These are phyloP conservation scores for Thalpophila matura DNA, from an alignment of 2,888 invertebrate genomes.

Conservation along the genomic window DNA sequence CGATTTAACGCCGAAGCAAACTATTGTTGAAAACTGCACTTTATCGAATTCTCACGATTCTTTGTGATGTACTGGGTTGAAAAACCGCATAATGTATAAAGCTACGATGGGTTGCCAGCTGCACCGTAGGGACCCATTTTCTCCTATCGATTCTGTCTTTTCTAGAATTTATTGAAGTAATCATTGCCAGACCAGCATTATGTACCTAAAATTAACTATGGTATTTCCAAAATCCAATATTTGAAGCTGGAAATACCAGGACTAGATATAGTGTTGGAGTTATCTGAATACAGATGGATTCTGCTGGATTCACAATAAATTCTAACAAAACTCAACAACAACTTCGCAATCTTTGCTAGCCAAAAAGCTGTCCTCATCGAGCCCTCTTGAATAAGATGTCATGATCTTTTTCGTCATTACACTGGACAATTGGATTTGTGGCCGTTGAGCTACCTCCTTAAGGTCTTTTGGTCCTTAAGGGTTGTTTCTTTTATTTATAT, in stretches of 20 bases:
- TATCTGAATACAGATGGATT: not conserved
- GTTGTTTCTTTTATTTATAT: no score
- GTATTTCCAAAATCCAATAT: not conserved
- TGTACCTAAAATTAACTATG: not conserved
- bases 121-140: slow-evolving; percentile 33
- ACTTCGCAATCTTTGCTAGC: no score
- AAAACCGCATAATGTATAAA: slow-evolving; percentile 37
- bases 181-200: not conserved
- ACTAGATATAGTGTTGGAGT: not conserved
- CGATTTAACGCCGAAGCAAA: not conserved
- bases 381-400: no score
- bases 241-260: no score
- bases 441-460: no score
- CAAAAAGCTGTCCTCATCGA: not conserved
- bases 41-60: slow-evolving; percentile 16
- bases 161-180: not conserved
- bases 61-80: slow-evolving; percentile 18
- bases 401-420: no score
- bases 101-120: slow-evolving; percentile 5
- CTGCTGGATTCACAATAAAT: no score
- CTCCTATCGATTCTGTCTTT: slow-evolving; percentile 13
- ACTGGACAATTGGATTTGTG: not conserved
- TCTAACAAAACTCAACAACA: not conserved
- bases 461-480: no score
- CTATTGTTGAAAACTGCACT: slow-evolving; percentile 20